phyloP scores from a whole-genome alignment of 2,888 invertebrate genomes.

The Apamea monoglypha region DNA sequence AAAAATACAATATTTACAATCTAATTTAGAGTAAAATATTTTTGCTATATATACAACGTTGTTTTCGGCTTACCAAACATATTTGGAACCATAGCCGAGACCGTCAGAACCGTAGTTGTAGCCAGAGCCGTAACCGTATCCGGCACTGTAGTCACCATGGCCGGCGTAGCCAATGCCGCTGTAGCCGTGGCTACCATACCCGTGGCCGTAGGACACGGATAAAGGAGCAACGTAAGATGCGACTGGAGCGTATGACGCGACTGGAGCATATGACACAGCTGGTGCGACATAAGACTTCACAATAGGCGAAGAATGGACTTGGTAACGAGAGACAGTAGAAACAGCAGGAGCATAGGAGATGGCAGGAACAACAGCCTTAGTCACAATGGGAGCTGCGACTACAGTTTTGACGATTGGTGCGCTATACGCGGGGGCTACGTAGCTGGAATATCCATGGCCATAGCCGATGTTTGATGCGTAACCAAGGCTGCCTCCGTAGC shows the following conservation, averaged over 20 bases:
- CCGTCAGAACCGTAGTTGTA: conserved; percentile 31
- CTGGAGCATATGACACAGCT: conserved; percentile 61
- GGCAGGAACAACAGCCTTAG: conserved; percentile 70
- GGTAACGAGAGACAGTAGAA: conserved; percentile 78
- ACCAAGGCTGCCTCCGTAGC: conserved; percentile 66
- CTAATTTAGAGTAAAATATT: conserved; percentile 5
- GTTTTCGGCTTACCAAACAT: conserved; percentile 70
- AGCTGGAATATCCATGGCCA: conserved; percentile 67
- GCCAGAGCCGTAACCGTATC: conserved; percentile 54
- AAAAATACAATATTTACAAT: conserved; percentile 55
- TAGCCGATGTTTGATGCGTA: conserved; percentile 70
- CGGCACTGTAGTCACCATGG: conserved; percentile 38
- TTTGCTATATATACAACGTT: not conserved
- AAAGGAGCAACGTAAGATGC: conserved; percentile 59
- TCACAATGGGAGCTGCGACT: conserved; percentile 67
- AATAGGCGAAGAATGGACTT: conserved; percentile 71
- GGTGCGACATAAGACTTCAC: conserved; percentile 64
- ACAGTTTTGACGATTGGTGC: conserved; percentile 66
- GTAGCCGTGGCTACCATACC: conserved; percentile 46
- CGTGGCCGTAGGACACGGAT: conserved; percentile 49
- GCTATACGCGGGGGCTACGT: conserved; percentile 69
- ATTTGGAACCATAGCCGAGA: conserved; percentile 65
- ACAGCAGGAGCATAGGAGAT: conserved; percentile 73
- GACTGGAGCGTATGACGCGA: conserved; percentile 40
- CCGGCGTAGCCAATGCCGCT: conserved; percentile 26